These are phyloP conservation scores for Epinephelus malabaricus DNA, from an alignment of 2,797 vertebrate genomes.

Conservation along the genomic window DNA sequence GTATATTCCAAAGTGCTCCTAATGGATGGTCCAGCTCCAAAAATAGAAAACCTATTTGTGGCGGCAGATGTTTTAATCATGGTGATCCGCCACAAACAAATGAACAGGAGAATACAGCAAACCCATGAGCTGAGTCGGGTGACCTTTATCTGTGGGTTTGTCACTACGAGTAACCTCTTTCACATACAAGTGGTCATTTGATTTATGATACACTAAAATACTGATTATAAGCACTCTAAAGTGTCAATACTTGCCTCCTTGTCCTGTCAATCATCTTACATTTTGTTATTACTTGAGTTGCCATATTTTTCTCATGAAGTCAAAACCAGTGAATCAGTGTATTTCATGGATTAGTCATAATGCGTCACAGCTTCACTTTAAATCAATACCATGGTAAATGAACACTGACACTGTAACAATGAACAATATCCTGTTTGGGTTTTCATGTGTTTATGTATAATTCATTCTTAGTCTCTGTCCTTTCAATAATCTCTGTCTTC, in stretches of 20 bases:
- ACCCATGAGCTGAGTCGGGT: neutral
- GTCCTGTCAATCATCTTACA: neutral
- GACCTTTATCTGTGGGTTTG: neutral
- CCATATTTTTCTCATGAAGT: neutral
- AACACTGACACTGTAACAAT: neutral
- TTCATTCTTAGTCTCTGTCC: neutral
- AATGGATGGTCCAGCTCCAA: no score
- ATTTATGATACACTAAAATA: neutral
- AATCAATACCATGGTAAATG: neutral
- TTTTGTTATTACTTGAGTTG: neutral
- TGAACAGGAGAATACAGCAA: no score
- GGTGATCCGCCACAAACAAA: no score
- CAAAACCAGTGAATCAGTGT: neutral
- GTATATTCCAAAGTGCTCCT: no score
- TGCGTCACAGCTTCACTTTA: neutral
- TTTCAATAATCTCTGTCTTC: conserved; percentile 7
- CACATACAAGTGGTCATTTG: neutral
- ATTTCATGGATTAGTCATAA: neutral
- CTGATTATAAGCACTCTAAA: neutral
- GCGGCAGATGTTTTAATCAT: no score
- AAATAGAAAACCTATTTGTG: no score
- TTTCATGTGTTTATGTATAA: conserved; percentile 6
- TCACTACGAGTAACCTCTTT: neutral
- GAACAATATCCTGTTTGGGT: conserved; percentile 17
- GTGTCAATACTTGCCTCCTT: neutral